A percentile compares a stretch with the other conserved stretches of the same genome.
These are phyloP conservation scores for Melanaphis sacchari DNA, from an alignment of 1,140 invertebrate species.

Conservation along the genomic window DNA sequence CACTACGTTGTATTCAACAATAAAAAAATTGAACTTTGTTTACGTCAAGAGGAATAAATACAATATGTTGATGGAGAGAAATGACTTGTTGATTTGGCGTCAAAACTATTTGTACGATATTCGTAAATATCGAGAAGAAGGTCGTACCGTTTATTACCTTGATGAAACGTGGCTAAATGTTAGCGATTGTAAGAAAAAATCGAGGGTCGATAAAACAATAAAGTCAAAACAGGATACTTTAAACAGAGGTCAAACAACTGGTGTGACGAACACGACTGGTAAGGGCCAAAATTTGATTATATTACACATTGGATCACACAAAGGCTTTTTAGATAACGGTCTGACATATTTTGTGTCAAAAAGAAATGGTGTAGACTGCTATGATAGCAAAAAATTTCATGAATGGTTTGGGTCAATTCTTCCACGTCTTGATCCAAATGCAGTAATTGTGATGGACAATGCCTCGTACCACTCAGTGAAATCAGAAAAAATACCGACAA, in stretches of 20 bases:
- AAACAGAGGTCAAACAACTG: neutral
- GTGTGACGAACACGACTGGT: too few species aligned
- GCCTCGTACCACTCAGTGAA: too few species aligned
- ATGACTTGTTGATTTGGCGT: conserved; percentile 30
- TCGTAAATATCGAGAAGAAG: neutral
- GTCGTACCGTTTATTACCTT: neutral
- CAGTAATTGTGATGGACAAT: neutral
- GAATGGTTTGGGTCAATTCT: neutral
- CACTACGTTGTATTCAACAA: neutral
- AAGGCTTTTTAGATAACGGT: neutral
- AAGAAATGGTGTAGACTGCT: neutral
- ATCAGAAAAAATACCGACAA: neutral
- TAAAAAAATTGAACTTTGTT: conserved; percentile 7
- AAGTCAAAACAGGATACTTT: neutral
- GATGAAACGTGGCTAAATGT: conserved; percentile 46
- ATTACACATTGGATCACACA: neutral
- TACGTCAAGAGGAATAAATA: too few species aligned
- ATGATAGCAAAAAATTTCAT: neutral
- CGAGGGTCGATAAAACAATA: conserved; percentile 22
- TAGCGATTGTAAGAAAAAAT: neutral
- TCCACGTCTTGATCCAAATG: neutral
- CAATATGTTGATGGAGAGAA: conserved; percentile 8
- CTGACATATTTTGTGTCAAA: neutral
- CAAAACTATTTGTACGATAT: conserved; percentile 26
- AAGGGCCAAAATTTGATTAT: too few species aligned